Evolutionary conservation across 2,113 vertebrate genomes (phyloP).

Genomic region (Chelonoidis abingdonii): DNA sequence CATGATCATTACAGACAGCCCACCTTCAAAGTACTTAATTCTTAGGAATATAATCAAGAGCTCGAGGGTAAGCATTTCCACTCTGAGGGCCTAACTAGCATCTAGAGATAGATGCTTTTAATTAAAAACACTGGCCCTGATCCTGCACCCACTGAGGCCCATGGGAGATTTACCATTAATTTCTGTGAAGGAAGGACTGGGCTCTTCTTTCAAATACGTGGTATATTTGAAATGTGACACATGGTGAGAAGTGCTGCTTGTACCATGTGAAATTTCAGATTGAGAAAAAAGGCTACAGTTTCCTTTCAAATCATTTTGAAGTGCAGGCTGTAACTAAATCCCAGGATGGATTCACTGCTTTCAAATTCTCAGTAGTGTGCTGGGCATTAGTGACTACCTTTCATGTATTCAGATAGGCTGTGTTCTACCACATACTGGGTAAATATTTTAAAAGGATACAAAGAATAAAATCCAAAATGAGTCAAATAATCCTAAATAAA

Average conservation of each 20-base stretch:
- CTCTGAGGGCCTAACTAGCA: neutral
- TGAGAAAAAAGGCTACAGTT: constrained; percentile 19
- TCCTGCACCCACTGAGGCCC: neutral
- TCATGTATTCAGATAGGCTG: constrained; percentile 35
- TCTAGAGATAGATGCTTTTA: constrained; percentile 19
- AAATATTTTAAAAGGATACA: constrained; percentile 69
- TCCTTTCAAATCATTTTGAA: constrained; percentile 51
- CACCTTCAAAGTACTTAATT: neutral
- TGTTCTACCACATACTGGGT: constrained; percentile 48
- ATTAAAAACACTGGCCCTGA: constrained; percentile 53
- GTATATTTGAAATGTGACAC: constrained; percentile 18
- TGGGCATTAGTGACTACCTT: constrained; percentile 53
- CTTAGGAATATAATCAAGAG: neutral
- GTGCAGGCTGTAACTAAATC: constrained; percentile 35
- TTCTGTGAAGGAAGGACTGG: neutral
- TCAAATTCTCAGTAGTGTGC: constrained; percentile 49
- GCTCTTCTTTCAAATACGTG: constrained; percentile 39
- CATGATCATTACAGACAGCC: neutral
- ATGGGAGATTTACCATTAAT: neutral
- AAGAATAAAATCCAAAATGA: constrained; percentile 55
- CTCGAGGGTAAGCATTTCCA: neutral
- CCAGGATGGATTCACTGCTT: constrained; percentile 32
- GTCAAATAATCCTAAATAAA: constrained; percentile 43
- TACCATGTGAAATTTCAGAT: constrained; percentile 41
- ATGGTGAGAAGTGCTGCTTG: constrained; percentile 25